Conservation (phyloP, 2,888 invertebrate genomes). For the Agonopterix heracliana region DNA sequence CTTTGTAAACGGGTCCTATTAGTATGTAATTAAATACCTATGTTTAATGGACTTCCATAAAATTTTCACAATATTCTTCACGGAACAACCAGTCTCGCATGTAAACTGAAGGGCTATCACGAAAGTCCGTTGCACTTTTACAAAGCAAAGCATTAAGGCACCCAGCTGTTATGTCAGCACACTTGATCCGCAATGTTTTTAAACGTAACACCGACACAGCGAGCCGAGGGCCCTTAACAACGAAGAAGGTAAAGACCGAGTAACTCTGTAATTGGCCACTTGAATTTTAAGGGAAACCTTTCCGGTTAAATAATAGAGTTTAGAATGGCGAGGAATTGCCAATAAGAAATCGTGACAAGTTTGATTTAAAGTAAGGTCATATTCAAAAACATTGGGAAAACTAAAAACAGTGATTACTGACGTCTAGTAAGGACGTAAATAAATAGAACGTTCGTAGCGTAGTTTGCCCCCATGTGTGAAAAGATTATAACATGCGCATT, state of each 20-base stretch:
- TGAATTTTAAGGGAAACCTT: conserved; percentile 62
- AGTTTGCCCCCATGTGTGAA: too few species aligned
- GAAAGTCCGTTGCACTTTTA: conserved; percentile 4
- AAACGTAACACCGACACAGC: conserved; percentile 42
- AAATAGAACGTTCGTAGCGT: too few species aligned
- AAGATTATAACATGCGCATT: too few species aligned
- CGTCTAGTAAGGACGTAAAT: too few species aligned
- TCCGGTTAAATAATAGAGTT: conserved; percentile 40
- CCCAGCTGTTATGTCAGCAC: conserved; percentile 29
- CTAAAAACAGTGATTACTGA: too few species aligned
- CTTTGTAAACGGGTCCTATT: too few species aligned
- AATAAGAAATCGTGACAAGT: too few species aligned
- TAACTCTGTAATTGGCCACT: conserved; percentile 66
- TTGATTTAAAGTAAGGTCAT: too few species aligned
- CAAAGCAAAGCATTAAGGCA: conserved; percentile 10
- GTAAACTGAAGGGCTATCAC: too few species aligned
- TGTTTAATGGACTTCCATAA: too few species aligned
- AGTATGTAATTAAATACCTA: too few species aligned
- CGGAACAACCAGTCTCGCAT: background rate
- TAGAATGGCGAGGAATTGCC: conserved; percentile 5
- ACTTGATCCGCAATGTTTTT: conserved; percentile 51
- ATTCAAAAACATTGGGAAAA: too few species aligned
- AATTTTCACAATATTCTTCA: background rate
- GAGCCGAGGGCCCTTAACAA: conserved; percentile 33
- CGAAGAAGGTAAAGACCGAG: conserved; percentile 43